Base-by-base conservation (phyloP, 2,888 invertebrate species). In the Cerceris ruficornis region DNA sequence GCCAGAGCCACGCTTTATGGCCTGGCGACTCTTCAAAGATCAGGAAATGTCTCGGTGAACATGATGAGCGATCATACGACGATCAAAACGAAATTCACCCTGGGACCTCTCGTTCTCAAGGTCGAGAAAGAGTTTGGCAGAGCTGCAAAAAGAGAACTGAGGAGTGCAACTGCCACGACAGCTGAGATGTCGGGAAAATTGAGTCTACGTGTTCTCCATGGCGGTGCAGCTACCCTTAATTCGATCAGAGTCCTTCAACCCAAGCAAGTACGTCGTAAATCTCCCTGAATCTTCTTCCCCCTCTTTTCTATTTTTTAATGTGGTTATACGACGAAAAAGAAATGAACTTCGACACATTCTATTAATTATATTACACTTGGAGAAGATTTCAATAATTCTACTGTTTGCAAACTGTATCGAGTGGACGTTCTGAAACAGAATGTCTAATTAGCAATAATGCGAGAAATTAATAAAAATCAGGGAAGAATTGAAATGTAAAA, bases 131-230 rank as follows among this genome's bases (percentile, higher is more conserved):
- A 96, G 94, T 95, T 97, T 86, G 96, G 96, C 57, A 95, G 96
- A 77, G 96, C 96, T 54, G 95, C 95, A 50, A 96, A 96, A 88
- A 95, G 96, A 87, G 96, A 96, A 92, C 93, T 97, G 76, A 95
- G 97, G 91, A 97, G 96, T 84, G 97, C 97, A 1, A 97, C 97
- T 0, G 97, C 97, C 0, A 97, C 97, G 4, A 97, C 97, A 0
- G 96, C 96, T 1, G 97, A 97, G 93, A 97, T 97, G 97, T 94
- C 95, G 65, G 97, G 97, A 43, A 95, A 95, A 91, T 93, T 97
- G 73, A 97, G 95, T 88, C 93, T 97, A 81, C 94, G 96, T 86
- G 95, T 97, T 58, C 94, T 96, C 83, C 95, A 96, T 89, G 96
- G 97, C 81, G 96, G 96, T 6, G 95, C 95, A n/a, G 97, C 97